Percentiles rank a stretch among this genome's conserved stretches.
Conservation (phyloP, 2,797 vertebrate species). For the Melanotaenia boesemani region DNA sequence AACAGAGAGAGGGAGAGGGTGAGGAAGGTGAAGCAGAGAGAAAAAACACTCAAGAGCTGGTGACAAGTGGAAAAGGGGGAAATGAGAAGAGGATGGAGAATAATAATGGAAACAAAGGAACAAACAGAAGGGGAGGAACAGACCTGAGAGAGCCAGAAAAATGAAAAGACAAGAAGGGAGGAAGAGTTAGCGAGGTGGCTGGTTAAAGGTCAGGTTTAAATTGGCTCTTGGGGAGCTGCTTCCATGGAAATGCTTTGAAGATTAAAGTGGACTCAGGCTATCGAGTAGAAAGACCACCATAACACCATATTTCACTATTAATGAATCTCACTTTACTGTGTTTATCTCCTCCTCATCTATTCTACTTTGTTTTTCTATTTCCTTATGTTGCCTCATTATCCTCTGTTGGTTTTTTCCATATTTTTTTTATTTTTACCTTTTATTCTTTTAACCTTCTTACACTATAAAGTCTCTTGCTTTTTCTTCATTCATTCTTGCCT, state of each 20-base stretch:
- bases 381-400: too few relatives aligned
- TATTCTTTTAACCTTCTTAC: conserved; percentile 7
- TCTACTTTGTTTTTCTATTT: neutral
- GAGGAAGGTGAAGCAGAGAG: conserved; percentile 7
- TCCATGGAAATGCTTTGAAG: conserved; percentile 70
- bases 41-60: neutral
- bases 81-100: neutral
- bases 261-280: conserved; percentile 54
- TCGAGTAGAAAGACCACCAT: conserved; percentile 35
- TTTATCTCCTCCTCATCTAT: neutral
- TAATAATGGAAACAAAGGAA: conserved; percentile 16
- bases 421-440: neutral
- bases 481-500: conserved; percentile 2
- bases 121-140: conserved; percentile 16
- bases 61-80: neutral
- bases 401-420: too few relatives aligned
- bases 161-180: conserved; percentile 5
- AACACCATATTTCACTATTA: conserved; percentile 41
- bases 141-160: conserved; percentile 19
- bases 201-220: conserved; percentile 75
- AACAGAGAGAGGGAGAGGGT: conserved; percentile 16
- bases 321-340: conserved; percentile 35
- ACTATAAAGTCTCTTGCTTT: neutral
- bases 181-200: conserved; percentile 43
- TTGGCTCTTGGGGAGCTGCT: conserved; percentile 66